Evolutionary conservation across 2,888 invertebrate species (phyloP), one percentile per base, ranked within the genome.

Genomic region (Aleiodes alternator): DNA sequence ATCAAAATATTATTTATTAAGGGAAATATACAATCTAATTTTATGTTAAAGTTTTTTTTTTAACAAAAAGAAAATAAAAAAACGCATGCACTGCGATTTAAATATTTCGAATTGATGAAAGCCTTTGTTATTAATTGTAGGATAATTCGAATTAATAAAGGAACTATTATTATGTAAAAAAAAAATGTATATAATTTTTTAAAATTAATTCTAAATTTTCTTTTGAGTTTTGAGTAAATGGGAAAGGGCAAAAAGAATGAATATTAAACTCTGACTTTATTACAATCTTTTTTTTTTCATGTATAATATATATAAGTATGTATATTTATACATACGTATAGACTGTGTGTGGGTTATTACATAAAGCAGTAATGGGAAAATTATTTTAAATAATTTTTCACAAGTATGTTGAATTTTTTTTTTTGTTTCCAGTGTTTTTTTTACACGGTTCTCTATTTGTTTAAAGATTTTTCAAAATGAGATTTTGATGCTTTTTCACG

Each of bases 301-400:
- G 50, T 68, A 59, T 34, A 16, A 56, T 73, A 68, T 70, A 61
- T 53, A 61, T 74, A 53, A 38, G 53, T 72, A 72, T 72, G 51
- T 64, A 38, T 12, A 57, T 56, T 55, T 59, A 51, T 56, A 72
- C 84, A 84, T 82, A 84, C 81, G 82, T 78, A 79, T 85, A 83
- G 85, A 84, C 43, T 48, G 38, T 84, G 83, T 86, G 83, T 85
- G 84, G 84, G 84, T 70, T 73, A 83, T 87, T 88, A 87, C 86
- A 87, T 85, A 87, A 87, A 87, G 87, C 87, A 87, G 85, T 84
- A 85, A 80, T 86, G 84, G 84, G 83, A 85, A 85, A 84, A 73
- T 66, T 53, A 53, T 16, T 3, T 53, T 14, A 53, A 16, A 53
- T 53, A 53, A 23, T 68, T 31, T 68, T 48, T 56, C 48, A 73